These are phyloP conservation scores for Poecilia latipinna DNA, from an alignment of 2,113 vertebrate genomes.

Conservation along the genomic window DNA sequence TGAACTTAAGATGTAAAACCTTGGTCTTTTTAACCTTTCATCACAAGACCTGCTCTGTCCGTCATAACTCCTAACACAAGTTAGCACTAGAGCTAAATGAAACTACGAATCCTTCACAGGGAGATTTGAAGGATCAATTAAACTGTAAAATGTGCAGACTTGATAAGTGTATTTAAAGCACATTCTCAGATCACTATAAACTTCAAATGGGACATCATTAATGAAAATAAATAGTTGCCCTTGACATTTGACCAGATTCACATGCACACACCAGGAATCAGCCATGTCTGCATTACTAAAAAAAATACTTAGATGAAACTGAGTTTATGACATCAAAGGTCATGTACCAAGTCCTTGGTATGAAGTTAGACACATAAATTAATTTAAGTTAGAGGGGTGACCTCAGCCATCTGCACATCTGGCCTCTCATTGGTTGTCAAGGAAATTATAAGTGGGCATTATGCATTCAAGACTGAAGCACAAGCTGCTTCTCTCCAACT, in stretches of 20 bases:
- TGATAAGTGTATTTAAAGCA: neutral
- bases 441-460: neutral
- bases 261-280: slow-evolving; percentile 1
- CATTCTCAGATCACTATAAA: neutral
- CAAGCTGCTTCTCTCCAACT: neutral
- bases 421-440: slow-evolving; percentile 14
- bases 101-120: neutral
- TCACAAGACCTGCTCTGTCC: neutral
- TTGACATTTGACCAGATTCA: neutral
- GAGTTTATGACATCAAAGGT: slow-evolving; percentile 24
- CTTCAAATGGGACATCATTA: neutral
- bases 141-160: neutral
- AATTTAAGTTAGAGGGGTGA: slow-evolving; percentile 29
- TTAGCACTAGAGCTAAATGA: slow-evolving; percentile 1
- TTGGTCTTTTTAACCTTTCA: neutral
- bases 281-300: neutral
- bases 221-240: neutral
- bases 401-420: slow-evolving; percentile 49
- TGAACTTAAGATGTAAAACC: slow-evolving; percentile 5
- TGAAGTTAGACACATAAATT: slow-evolving; percentile 31
- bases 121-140: neutral
- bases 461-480: slow-evolving; percentile 26
- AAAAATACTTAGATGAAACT: slow-evolving; percentile 9
- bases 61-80: neutral
- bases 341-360: slow-evolving; percentile 1